Percentiles rank a stretch among this genome's conserved stretches.
These are phyloP conservation scores for Netelia virgata DNA, from an alignment of 2,888 invertebrate genomes.

Conservation along the genomic window DNA sequence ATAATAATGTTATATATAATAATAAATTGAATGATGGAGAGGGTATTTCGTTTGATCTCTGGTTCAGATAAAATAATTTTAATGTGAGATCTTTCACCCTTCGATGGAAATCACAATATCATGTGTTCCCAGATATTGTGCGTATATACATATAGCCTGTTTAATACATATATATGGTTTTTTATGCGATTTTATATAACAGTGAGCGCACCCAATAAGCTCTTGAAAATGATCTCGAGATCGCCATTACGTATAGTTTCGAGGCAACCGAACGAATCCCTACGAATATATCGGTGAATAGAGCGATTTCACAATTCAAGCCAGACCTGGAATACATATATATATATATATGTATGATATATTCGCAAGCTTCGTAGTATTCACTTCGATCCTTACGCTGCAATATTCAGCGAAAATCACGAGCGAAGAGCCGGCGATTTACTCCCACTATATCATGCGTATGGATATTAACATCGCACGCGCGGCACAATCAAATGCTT, in stretches of 20 bases:
- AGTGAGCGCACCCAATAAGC: neutral
- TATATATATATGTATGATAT: neutral
- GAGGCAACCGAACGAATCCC: neutral
- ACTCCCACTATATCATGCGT: neutral
- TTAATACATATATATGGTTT: neutral
- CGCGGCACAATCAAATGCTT: neutral
- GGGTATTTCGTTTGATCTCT: neutral
- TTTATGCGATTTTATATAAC: neutral
- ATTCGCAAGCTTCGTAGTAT: constrained; percentile 2
- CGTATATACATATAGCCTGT: no score
- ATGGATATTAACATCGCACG: constrained; percentile 19
- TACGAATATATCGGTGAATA: neutral
- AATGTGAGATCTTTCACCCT: no score
- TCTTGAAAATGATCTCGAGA: neutral
- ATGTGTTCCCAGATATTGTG: no score
- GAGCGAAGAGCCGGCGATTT: neutral
- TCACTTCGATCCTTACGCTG: neutral
- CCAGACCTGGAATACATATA: neutral
- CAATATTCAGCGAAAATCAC: constrained; percentile 15
- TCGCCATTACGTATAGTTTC: constrained; percentile 23
- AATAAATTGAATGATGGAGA: constrained; percentile 4
- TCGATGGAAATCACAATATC: neutral
- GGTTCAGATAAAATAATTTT: neutral
- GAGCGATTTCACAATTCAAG: constrained; percentile 2
- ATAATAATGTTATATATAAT: neutral